Base-by-base conservation (phyloP, 1,140 invertebrate species). In the Pachypeltis micranthus region DNA sequence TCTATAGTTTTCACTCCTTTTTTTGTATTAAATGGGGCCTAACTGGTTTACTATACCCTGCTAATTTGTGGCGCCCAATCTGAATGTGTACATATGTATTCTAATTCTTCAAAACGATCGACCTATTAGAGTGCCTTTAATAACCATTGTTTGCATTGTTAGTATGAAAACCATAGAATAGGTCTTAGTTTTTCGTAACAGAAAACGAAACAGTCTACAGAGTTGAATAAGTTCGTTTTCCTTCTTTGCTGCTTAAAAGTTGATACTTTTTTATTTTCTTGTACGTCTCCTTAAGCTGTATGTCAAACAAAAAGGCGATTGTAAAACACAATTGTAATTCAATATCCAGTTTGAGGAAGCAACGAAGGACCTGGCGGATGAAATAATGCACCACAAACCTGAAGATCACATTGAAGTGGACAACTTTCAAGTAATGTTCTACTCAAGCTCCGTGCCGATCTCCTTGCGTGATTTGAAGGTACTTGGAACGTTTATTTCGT, bases 321-420 rank as follows among this genome's bases (percentile, higher is more conserved):
- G n/a, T n/a, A n/a, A n/a, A n/a, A n/a, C n/a, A n/a, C n/a, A n/a
- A n/a, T n/a, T n/a, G n/a, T n/a, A n/a, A n/a, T 54, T 67, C 59
- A 69, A 26, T 65, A 2, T 69, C 23, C 68, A 85, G 74, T 90
- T 99, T 74, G 97, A 99, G 78, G 93, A 97, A 76, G 96, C 96
- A 62, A 93, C 93, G 0, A 95, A 86, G 75, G 94, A 98, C 76
- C 90, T 99, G 51, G 96, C 90, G 1, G 95, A 98, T 85, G 96
- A 99, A 78, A 77, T 99, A 1, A 98, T 95, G 26, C 80, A 85
- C 21, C 94, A 95, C 0, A 79, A 95, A 64, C 91, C 91, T 2
- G 85, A 88, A 70, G 90, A 86, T 2, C 91, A 96, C 71, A 91
- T 97, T 70, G 83, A 88, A 69, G 81, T 98, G 26, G 83, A 96